Percentiles rank a stretch among this genome's conserved stretches.
Evolutionary conservation across 2,113 vertebrate species (phyloP).

Genomic region (Tychaedon coryphoeus): DNA sequence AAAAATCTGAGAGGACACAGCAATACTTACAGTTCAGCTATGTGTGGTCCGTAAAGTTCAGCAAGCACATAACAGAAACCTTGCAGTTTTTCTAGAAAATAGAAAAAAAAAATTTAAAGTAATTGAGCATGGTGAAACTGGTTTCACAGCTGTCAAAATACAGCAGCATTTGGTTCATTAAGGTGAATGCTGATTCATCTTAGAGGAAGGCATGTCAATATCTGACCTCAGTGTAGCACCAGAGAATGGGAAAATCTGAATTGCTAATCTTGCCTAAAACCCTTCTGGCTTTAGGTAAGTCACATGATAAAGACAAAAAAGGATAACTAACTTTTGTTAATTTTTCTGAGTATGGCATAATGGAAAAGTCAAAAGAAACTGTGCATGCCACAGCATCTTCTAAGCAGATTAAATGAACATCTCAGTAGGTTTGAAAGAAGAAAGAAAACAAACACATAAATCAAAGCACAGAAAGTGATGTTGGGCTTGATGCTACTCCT

Average conservation of each 20-base stretch:
- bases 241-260: background rate
- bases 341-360: background rate
- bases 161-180: background rate
- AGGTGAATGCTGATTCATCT: background rate
- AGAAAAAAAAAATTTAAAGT: background rate
- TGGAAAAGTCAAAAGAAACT: background rate
- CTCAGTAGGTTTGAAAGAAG: background rate
- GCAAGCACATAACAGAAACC: constrained; percentile 59
- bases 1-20: background rate
- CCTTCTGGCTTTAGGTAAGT: background rate
- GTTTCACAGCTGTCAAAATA: background rate
- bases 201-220: background rate
- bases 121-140: background rate
- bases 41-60: constrained; percentile 57
- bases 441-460: background rate
- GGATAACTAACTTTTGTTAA: background rate
- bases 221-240: background rate
- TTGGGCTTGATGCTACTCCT: background rate
- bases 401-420: background rate
- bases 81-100: constrained; percentile 70
- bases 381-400: background rate
- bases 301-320: background rate
- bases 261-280: background rate
- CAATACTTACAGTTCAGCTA: constrained; percentile 76
- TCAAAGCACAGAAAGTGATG: background rate